These are phyloP conservation scores for Aplidium turbinatum DNA, from an alignment of 23 tunicate species.

Conservation along the genomic window DNA sequence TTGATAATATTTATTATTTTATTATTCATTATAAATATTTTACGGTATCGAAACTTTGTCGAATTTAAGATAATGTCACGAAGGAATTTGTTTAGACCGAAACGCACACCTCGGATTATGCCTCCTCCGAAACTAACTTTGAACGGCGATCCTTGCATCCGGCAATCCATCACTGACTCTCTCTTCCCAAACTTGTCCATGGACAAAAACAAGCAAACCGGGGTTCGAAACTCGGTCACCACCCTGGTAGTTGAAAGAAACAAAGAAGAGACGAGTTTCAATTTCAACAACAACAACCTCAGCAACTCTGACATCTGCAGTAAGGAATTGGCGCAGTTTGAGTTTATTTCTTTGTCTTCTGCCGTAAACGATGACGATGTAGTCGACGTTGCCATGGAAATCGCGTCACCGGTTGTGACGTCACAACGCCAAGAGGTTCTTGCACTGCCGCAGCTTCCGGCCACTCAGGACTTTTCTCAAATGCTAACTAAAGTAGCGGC, in stretches of 20 bases:
- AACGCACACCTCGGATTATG: conserved; percentile 48
- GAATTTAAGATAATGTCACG: no score
- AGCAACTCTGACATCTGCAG: neutral
- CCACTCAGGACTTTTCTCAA: conserved; percentile 72
- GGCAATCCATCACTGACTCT: conserved; percentile 79
- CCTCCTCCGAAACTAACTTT: conserved; percentile 55
- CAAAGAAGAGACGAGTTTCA: neutral
- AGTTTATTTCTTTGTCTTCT: conserved; percentile 12
- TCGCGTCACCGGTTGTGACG: conserved; percentile 38
- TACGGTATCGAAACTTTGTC: no score
- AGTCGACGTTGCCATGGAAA: conserved; percentile 26
- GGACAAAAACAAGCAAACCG: conserved; percentile 21
- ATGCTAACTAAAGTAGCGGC: conserved; percentile 77
- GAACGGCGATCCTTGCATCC: conserved; percentile 86
- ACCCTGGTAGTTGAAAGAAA: neutral
- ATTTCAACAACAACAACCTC: neutral
- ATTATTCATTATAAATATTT: no score
- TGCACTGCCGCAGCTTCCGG: conserved; percentile 67
- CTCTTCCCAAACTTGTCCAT: conserved; percentile 74
- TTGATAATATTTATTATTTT: neutral
- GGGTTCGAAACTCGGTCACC: neutral
- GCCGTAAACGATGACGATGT: conserved; percentile 23
- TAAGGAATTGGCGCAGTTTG: conserved; percentile 15
- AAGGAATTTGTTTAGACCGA: conserved; percentile 73
- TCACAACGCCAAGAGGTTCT: conserved; percentile 37